Conservation (phyloP, 1,140 invertebrate species). For the Centruroides sculpturatus region DNA sequence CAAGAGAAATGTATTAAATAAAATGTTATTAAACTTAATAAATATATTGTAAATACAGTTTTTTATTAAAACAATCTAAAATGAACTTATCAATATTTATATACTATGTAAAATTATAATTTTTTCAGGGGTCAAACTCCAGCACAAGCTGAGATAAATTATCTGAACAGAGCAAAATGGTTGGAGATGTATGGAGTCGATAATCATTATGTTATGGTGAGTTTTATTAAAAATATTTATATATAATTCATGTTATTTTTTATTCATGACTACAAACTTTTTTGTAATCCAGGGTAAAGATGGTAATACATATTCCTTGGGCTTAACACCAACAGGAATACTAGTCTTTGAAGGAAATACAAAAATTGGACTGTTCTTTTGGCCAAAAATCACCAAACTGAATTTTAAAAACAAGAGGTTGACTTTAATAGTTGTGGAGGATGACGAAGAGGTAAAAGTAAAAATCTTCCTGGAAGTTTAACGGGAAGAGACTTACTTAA, state of each 20-base stretch:
- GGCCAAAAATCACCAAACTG: constrained; percentile 91
- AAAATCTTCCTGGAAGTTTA: too few species aligned
- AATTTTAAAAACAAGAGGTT: constrained; percentile 93
- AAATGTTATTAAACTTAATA: too few species aligned
- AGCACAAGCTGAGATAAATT: constrained; percentile 48
- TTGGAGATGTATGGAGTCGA: constrained; percentile 72
- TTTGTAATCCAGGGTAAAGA: constrained; percentile 69
- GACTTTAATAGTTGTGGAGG: constrained; percentile 86
- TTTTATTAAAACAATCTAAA: too few species aligned
- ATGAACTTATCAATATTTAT: not conserved
- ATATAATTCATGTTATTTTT: constrained; percentile 17
- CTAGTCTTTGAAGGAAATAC: constrained; percentile 87
- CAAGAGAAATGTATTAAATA: too few species aligned
- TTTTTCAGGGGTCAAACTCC: constrained; percentile 12
- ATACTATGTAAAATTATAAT: not conserved
- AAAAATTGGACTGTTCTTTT: constrained; percentile 98
- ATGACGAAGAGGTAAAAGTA: constrained; percentile 63
- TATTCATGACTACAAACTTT: not conserved
- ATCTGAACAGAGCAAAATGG: constrained; percentile 66
- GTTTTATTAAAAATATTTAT: constrained; percentile 27
- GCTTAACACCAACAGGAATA: constrained; percentile 91
- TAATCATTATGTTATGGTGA: constrained; percentile 51
- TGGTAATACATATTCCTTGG: constrained; percentile 90
- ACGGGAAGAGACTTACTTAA: too few species aligned
- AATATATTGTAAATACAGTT: too few species aligned